Evolutionary conservation across 2,888 invertebrate genomes (phyloP).

Genomic region (Diplazon laetatorius): DNA sequence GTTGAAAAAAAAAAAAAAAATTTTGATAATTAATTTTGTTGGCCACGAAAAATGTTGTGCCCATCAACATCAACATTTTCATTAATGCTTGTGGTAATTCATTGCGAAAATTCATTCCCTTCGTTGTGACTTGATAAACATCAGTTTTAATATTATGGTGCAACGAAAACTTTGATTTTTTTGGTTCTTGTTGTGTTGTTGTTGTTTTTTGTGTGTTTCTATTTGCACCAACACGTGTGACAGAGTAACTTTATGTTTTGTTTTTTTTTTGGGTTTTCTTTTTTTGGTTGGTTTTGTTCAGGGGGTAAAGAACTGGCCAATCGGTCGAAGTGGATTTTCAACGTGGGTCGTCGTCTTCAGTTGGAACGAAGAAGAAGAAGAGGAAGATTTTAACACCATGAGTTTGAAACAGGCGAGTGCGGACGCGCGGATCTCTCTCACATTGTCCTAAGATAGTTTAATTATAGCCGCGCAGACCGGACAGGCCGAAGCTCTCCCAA

Average conservation of each 20-base stretch:
- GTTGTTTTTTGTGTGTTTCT: neutral
- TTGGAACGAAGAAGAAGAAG: slow-evolving; percentile 11
- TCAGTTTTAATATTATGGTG: neutral
- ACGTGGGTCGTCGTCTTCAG: neutral
- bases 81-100: no score
- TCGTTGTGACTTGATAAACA: neutral
- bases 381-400: slow-evolving; percentile 61
- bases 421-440: slow-evolving; percentile 54
- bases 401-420: slow-evolving; percentile 69
- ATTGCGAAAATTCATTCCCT: no score
- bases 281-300: no score
- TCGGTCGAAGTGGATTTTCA: neutral
- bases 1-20: no score
- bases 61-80: no score
- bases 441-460: slow-evolving; percentile 76
- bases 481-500: slow-evolving; percentile 77
- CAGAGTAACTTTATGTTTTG: no score
- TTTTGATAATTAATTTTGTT: no score
- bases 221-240: neutral
- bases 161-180: no score
- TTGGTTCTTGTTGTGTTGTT: no score
- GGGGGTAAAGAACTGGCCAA: no score
- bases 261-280: no score
- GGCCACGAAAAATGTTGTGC: no score
- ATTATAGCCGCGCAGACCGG: slow-evolving; percentile 77